Percentiles rank a stretch among this genome's conserved stretches.
Conservation (phyloP, 92 coral and sea anemone genomes). For the Virgularia gustaviana region DNA sequence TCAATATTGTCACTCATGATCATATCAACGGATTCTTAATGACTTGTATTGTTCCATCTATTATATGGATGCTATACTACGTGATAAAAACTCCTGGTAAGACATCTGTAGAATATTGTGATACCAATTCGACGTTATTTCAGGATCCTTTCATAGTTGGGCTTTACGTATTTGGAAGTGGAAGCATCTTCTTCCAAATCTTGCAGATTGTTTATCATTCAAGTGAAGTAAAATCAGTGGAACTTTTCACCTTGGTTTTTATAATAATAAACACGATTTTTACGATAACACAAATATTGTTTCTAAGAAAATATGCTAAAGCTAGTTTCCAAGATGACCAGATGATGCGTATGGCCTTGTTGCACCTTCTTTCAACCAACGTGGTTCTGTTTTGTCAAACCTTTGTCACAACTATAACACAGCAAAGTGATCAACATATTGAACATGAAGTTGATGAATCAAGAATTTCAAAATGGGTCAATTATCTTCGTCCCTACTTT, state of each 20-base stretch:
- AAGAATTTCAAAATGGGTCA: slow-evolving; percentile 77
- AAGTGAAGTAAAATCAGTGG: slow-evolving; percentile 85
- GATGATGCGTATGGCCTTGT: slow-evolving; percentile 84
- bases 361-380: slow-evolving; percentile 93
- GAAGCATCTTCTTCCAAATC: slow-evolving; percentile 83
- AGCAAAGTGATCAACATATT: slow-evolving; percentile 57
- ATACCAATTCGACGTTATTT: slow-evolving; percentile 79
- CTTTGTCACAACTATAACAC: slow-evolving; percentile 78
- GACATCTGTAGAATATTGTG: slow-evolving; percentile 81
- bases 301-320: slow-evolving; percentile 85
- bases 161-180: slow-evolving; percentile 91
- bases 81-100: slow-evolving; percentile 86
- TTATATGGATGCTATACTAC: slow-evolving; percentile 90
- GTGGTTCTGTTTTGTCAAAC: slow-evolving; percentile 89
- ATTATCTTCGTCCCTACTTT: slow-evolving; percentile 83
- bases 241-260: slow-evolving; percentile 83
- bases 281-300: slow-evolving; percentile 80
- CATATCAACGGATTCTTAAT: slow-evolving; percentile 93
- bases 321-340: slow-evolving; percentile 94
- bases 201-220: slow-evolving; percentile 86
- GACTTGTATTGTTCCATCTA: slow-evolving; percentile 88
- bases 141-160: slow-evolving; percentile 96
- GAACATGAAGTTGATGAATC: slow-evolving; percentile 56
- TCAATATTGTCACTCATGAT: slow-evolving; percentile 84
- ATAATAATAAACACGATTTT: slow-evolving; percentile 90